Evolutionary conservation across 2,888 invertebrate genomes (phyloP).

Genomic region (Zele albiditarsus): DNA sequence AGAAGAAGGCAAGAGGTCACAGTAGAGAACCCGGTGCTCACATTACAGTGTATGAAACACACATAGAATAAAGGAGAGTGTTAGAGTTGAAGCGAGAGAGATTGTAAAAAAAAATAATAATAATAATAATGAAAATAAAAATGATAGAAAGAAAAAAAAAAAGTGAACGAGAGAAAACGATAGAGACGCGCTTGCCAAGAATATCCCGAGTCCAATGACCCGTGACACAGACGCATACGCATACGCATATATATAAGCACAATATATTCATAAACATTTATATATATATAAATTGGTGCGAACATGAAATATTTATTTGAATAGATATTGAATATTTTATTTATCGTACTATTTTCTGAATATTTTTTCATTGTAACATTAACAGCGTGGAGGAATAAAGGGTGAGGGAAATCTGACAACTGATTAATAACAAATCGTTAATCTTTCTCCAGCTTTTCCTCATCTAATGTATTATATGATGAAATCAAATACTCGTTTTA

Average conservation of each 20-base stretch:
- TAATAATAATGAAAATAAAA: constrained; percentile 43
- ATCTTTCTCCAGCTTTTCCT: neutral
- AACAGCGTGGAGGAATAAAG: neutral
- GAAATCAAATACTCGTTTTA: too few species aligned
- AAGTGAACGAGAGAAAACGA: constrained; percentile 47
- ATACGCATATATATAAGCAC: constrained; percentile 49
- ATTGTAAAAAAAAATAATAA: constrained; percentile 23
- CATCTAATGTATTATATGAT: neutral
- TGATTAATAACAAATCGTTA: neutral
- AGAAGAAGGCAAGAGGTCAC: constrained; percentile 5
- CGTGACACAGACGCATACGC: constrained; percentile 58
- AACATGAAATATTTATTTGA: neutral
- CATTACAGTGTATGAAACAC: neutral
- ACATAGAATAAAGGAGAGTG: neutral
- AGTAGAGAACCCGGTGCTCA: neutral
- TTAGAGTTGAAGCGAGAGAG: constrained; percentile 26
- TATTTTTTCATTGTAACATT: neutral
- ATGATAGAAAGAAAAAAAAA: neutral
- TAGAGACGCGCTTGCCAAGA: constrained; percentile 62
- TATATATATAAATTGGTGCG: constrained; percentile 36
- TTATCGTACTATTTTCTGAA: neutral
- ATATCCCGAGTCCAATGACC: constrained; percentile 67
- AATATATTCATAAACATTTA: neutral
- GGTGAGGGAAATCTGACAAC: neutral
- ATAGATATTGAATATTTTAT: neutral